Base-by-base conservation (phyloP, 2,888 invertebrate species). In the Congeria kusceri region DNA sequence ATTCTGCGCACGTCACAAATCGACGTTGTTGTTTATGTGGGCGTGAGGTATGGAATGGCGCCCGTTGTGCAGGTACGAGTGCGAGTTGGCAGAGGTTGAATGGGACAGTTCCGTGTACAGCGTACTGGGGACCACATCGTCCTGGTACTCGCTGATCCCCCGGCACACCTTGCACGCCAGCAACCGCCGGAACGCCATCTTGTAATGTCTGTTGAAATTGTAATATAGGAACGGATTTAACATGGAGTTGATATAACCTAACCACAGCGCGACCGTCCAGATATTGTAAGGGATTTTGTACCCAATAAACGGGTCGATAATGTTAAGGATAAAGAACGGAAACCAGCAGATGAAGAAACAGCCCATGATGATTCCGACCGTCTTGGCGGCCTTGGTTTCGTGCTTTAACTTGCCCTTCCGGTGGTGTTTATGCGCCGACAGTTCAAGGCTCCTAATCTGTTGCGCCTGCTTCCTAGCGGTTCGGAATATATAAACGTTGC, bases 341-440 rank as follows among this genome's bases (percentile, higher is more conserved):
- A 89, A 91, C 92, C 92, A 92, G 66, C 92, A 92, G 23, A 90
- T 86, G 77, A 89, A 90, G 72, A 91, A 92, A 75, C 89, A 89
- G 13, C 91, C 91, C 91, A 92, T 91, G 69, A 92, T 91, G 63
- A 92, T 91, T 27, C 89, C 88, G 20, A 92, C 85, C 0, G 92
- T 92, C 67, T 91, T 91, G 13, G 91, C 91, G 3, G 92, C 92
- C 75, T 91, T 92, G 3, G 91, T 88, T 74, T 92, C 92, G 63
- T 90, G 90, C 71, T 89, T 88, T 64, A 91, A 88, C 69, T 89
- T 91, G 11, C 88, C 86, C 59, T 89, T 89, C 9, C 88, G 84
- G 25, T 84, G 83, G 66, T 87, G 86, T 70, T 89, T 87, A 62
- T 86, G 86, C 7, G 89, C 87, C 13, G 88, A 86, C 11, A 86